Base-by-base conservation (phyloP, 2,113 vertebrate genomes). In the Gyps fulvus region DNA sequence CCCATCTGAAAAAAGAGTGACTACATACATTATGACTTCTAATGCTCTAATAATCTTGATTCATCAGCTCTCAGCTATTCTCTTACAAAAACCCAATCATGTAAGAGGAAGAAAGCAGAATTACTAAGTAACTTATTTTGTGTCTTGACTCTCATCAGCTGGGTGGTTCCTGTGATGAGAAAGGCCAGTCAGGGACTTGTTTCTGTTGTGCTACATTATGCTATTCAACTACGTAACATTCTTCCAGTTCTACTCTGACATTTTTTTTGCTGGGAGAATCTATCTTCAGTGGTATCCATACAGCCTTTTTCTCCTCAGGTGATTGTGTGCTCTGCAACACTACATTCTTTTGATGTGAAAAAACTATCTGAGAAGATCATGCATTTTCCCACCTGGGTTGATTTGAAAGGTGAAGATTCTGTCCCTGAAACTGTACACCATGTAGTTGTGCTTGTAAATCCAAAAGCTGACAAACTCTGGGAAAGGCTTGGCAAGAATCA, bases 301-400 rank as follows among this genome's bases (percentile, higher is more conserved):
- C 38, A 36, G 2, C 15, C 43, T 40, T 90, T 32, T 45, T 94
- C 1, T 92, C 82, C n/a, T 43, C 80, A 99, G 99, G 99, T 99
- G 93, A 99, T 99, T 11, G 99, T 99, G 49, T 99, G 99, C 94
- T 99, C 99, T 40, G 99, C 99, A 69, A 99, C 99, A 4, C 98
- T 99, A 70, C 99, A 99, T 97, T 99, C 99, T 12, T 99, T 99
- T 25, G 99, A 99, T 67, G 99, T 99, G 40, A 99, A 99, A 98
- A 99, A 99, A 87, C 97, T 99, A 7, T 99, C 99, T 0, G 99
- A 99, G 95, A 99, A 99, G 92, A 99, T 99, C 91, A 99, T 99
- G 99, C 99, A 99, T 97, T 99, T 99, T 86, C 99, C 99, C 52
- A 99, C 99, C 0, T 99, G 99, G 99, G 99, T 99, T 69, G 99